These are phyloP conservation scores for Girardinus metallicus DNA, from an alignment of 2,797 vertebrate species.

Conservation along the genomic window DNA sequence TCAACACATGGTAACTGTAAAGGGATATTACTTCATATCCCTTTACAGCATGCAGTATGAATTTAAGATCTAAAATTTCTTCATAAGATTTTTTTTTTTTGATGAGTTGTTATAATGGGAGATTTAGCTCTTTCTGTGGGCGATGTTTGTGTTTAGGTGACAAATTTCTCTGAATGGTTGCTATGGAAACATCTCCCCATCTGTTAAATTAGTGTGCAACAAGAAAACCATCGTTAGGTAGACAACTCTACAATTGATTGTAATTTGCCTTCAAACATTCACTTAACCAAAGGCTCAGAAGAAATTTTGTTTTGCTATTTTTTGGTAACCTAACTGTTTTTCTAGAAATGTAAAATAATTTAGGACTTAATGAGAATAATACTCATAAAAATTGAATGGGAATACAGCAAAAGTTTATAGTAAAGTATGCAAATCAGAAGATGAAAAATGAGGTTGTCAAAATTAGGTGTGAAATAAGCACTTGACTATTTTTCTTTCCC, in stretches of 20 bases:
- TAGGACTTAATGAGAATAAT: not conserved
- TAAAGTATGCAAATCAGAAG: not conserved
- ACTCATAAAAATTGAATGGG: not conserved
- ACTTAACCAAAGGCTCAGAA: not conserved
- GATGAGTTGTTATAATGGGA: constrained; percentile 8
- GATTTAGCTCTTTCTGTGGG: constrained; percentile 36
- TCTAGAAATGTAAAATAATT: not conserved
- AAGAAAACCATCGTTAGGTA: constrained; percentile 3
- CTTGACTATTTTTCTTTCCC: not conserved
- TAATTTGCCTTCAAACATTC: not conserved
- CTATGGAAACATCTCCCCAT: constrained; percentile 51
- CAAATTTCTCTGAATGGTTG: constrained; percentile 60
- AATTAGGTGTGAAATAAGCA: not conserved
- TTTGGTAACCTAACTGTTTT: constrained; percentile 3
- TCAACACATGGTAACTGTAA: too few relatives aligned
- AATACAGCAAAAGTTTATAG: not conserved
- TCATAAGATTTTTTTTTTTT: not conserved
- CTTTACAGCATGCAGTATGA: too few relatives aligned
- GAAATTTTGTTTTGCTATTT: not conserved
- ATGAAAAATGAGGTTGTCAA: not conserved
- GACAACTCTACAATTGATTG: not conserved
- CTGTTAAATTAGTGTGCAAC: constrained; percentile 32
- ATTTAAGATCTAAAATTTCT: not conserved
- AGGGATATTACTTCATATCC: too few relatives aligned
- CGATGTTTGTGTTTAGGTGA: constrained; percentile 55